Evolutionary conservation across 1,140 invertebrate genomes (phyloP).

Genomic region (Papilio polytes): DNA sequence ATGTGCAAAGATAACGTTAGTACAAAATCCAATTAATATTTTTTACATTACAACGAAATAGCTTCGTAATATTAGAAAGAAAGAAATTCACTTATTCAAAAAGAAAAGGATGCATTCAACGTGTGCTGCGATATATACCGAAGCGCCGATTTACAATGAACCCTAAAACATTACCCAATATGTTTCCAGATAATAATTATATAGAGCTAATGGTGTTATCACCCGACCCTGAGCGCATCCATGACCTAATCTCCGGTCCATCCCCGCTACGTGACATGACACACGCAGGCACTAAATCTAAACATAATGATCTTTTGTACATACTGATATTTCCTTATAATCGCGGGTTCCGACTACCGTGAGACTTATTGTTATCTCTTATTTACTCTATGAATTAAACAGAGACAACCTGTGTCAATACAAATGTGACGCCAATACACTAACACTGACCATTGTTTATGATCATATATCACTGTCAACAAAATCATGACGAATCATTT

Average conservation of each 20-base stretch:
- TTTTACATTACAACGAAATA: too few species aligned
- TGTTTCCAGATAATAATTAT: background rate
- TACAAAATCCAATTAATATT: too few species aligned
- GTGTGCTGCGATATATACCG: too few species aligned
- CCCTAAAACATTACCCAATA: background rate
- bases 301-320: constrained; percentile 1
- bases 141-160: too few species aligned
- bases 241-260: constrained; percentile 39
- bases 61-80: too few species aligned
- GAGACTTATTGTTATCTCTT: background rate
- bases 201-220: constrained; percentile 43
- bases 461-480: constrained; percentile 1
- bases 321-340: background rate
- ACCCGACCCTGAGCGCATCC: constrained; percentile 25
- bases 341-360: background rate
- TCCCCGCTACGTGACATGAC: constrained; percentile 39
- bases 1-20: background rate
- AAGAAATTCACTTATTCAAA: too few species aligned
- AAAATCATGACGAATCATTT: background rate
- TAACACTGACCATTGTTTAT: background rate
- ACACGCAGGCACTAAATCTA: constrained; percentile 14
- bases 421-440: background rate
- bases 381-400: background rate
- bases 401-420: background rate
- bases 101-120: too few species aligned